Base-by-base conservation (phyloP, 2,113 vertebrate species). In the Bolborhynchus lineola region DNA sequence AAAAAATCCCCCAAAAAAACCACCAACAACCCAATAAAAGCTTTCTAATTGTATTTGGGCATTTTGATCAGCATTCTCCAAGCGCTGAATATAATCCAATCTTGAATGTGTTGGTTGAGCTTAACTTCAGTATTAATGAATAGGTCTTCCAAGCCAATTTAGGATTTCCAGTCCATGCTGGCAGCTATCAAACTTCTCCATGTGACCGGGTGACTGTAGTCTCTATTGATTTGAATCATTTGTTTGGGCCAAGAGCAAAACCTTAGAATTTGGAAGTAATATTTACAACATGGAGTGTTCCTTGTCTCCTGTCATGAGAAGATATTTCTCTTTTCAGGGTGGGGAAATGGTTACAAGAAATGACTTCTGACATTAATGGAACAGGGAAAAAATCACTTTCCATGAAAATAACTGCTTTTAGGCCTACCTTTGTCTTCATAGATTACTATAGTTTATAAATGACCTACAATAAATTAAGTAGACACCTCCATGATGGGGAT, bases 321-420 rank as follows among this genome's bases (percentile, higher is more conserved):
- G 63, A 93, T 75, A 95, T 96, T 77, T 93, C 79, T 76, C 86
- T 70, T 94, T 92, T 92, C 69, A 93, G 52, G 5, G 23, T 91
- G 83, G 72, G 77, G 72, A 96, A 93, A 92, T 76, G 83, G 80
- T 87, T 94, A 86, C 76, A 94, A 92, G 90, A 95, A 96, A 92
- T 93, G 31, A 95, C 80, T 95, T 96, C 81, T 96, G 95, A 96
- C 93, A 90, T 90, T 96, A 96, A 94, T 95, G 92, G 86, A 95
- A 92, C 52, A 55, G 69, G 68, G 47, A 14, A 13, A 92, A 94
- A 95, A 60, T 92, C 95, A 64, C 92, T 95, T 97, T 96, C 90
- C 31, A 84, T 92, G 90, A 95, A 96, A 97, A 96, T 95, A 95
- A 94, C 88, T 93, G 85, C 93, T 95, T 92, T 96, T 96, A 96